Evolutionary conservation across 2,113 vertebrate species (phyloP).

Genomic region (Isurus oxyrinchus): DNA sequence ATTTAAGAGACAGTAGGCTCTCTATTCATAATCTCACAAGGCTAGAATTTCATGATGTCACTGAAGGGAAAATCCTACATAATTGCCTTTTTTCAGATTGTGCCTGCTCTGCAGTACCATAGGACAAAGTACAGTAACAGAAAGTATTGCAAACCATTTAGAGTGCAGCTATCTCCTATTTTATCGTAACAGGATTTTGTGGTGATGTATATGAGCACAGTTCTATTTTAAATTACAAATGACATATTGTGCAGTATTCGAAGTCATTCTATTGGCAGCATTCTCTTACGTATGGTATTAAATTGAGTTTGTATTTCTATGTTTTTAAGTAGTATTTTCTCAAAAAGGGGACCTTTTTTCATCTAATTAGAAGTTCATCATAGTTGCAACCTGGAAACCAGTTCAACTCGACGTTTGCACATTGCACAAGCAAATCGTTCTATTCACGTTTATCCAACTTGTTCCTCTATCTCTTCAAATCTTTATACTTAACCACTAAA

Average conservation of each 20-base stretch:
- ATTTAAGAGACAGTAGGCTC: neutral
- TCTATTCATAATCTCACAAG: slow-evolving; percentile 9
- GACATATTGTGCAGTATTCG: neutral
- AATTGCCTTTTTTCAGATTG: neutral
- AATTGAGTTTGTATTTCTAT: neutral
- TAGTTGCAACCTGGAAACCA: neutral
- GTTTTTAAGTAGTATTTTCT: neutral
- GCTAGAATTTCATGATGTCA: slow-evolving; percentile 27
- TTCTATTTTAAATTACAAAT: slow-evolving; percentile 5
- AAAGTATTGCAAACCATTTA: slow-evolving; percentile 22
- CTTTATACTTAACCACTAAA: neutral
- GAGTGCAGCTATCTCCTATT: neutral
- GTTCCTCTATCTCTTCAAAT: neutral
- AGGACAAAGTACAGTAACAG: neutral
- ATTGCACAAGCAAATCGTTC: neutral
- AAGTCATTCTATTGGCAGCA: neutral
- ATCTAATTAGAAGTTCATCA: neutral
- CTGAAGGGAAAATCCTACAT: slow-evolving; percentile 13
- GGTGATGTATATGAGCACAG: neutral
- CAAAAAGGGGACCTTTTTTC: neutral
- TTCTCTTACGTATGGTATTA: neutral
- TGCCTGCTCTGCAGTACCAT: neutral
- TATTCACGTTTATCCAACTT: neutral
- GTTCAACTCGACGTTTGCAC: neutral
- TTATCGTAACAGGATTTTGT: neutral